These are phyloP conservation scores for Prionailurus viverrinus DNA, from an alignment of 2,113 vertebrate species.

Conservation along the genomic window DNA sequence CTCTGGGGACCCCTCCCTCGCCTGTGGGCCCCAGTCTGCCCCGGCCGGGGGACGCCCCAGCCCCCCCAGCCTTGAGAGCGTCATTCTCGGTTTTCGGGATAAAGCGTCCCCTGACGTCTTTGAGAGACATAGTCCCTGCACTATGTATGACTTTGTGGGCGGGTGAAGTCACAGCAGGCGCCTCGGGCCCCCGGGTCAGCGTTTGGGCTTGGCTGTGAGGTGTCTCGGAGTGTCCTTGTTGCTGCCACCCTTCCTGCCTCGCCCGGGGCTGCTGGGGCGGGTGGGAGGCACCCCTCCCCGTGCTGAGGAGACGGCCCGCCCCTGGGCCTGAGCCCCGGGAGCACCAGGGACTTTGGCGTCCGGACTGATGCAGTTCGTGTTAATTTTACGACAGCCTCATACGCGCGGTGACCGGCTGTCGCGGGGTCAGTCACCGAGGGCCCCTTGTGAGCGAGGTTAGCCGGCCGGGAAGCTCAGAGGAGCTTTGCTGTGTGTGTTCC, in stretches of 20 bases:
- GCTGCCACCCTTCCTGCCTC: background rate
- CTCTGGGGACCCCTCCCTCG: background rate
- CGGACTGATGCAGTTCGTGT: background rate
- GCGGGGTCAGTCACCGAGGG: background rate
- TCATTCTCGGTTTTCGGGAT: background rate
- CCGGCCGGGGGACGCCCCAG: background rate
- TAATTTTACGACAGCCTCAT: background rate
- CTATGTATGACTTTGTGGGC: background rate
- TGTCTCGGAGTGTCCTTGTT: too few relatives aligned
- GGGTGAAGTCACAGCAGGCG: background rate
- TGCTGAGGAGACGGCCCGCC: fast-evolving
- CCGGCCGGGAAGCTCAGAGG: too few relatives aligned
- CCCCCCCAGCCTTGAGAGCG: background rate
- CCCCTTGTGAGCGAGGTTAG: background rate
- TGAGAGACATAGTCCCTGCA: too few relatives aligned
- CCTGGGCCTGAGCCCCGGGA: too few relatives aligned
- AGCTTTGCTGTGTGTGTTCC: background rate
- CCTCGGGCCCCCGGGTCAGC: background rate
- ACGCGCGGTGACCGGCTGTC: too few relatives aligned
- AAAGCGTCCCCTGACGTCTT: background rate
- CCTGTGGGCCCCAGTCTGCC: fast-evolving
- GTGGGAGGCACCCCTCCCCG: background rate
- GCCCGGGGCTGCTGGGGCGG: too few relatives aligned
- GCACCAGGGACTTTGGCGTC: fast-evolving
- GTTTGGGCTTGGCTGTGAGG: background rate